A percentile compares a stretch with the other conserved stretches of the same genome.
phyloP scores from a whole-genome alignment of 2,797 vertebrate species.

The Zalophus californianus region DNA sequence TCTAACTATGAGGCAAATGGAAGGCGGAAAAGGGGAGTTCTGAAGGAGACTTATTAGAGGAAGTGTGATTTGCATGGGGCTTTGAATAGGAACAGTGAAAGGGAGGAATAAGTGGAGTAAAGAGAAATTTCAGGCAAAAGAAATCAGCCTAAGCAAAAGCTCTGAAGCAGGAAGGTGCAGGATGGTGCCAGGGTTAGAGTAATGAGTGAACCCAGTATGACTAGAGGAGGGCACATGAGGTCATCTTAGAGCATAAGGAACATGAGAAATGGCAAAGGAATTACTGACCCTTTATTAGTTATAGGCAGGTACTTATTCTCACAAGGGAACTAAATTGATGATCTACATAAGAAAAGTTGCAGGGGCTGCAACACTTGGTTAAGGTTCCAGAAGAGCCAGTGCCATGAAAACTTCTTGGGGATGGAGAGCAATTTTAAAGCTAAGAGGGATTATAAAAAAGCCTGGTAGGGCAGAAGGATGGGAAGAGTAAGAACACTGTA shows the following conservation, averaged over 20 bases:
- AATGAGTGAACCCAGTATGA: neutral
- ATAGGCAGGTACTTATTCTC: neutral
- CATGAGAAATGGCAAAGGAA: neutral
- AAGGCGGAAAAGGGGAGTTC: conserved; percentile 27
- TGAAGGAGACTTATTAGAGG: conserved; percentile 51
- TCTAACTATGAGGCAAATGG: neutral
- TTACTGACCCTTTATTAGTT: conserved; percentile 11
- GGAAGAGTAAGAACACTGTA: conserved; percentile 2
- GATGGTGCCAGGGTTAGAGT: neutral
- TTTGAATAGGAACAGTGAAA: neutral
- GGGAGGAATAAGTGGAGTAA: neutral
- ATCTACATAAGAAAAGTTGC: neutral
- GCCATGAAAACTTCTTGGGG: neutral
- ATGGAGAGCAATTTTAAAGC: neutral
- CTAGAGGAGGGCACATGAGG: neutral
- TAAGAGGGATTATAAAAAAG: conserved; percentile 20
- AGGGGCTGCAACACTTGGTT: neutral
- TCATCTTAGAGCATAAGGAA: neutral
- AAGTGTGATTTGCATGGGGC: neutral
- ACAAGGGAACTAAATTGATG: neutral
- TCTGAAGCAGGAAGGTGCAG: neutral
- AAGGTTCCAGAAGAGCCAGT: neutral
- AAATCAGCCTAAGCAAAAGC: conserved; percentile 2
- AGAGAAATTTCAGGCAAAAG: neutral
- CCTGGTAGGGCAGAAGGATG: neutral